Base-by-base conservation (phyloP, 2,797 vertebrate species). In the Hipposideros larvatus region DNA sequence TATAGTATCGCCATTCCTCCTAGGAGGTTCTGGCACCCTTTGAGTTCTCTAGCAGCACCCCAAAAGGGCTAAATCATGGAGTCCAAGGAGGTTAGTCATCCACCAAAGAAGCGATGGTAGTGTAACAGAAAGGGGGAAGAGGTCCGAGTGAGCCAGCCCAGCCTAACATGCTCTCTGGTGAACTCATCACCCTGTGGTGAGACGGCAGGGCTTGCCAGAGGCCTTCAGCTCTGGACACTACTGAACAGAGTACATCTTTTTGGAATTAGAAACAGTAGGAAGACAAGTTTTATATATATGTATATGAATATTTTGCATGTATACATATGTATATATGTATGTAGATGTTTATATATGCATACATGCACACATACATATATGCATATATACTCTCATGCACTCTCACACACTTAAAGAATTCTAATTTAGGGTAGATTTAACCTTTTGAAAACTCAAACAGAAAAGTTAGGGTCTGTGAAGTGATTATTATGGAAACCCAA, bases 261-360 rank as follows among this genome's bases (percentile, higher is more conserved):
- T 98, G 63, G 98, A 98, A 98, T 96, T 95, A 89, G 96, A 98
- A 97, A 98, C 96, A 98, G 98, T 86, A 98, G 98, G 98, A 98
- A 91, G 78, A 75, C 2, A 71, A 95, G 92, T 88, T 97, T 18
- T 79, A 34, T 24, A 16, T 43, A 8, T 41, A 24, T 55, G n/a
- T 26, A 6, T 70, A 5, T 78, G 78, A 93, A 95, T 73, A 26
- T 91, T 70, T 96, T 66, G 41, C 7, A 22, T 22, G 13, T 28
- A 11, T 16, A 28, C 34, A 21, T 41, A 7, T 82, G 9, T 37
- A 7, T 82, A 5, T 37, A 2, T 26, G 13, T 71, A 9, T 43
- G 16, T 28, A 1, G 63, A 15, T 66, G 4, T 48, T 31, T 24
- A 6, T 63, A 55, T 59, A 34, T 41, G 19, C 21, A 28, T 68